A percentile compares a stretch with the other conserved stretches of the same genome.
Evolutionary conservation across 2,113 vertebrate genomes (phyloP).

Genomic region (Rissa tridactyla): DNA sequence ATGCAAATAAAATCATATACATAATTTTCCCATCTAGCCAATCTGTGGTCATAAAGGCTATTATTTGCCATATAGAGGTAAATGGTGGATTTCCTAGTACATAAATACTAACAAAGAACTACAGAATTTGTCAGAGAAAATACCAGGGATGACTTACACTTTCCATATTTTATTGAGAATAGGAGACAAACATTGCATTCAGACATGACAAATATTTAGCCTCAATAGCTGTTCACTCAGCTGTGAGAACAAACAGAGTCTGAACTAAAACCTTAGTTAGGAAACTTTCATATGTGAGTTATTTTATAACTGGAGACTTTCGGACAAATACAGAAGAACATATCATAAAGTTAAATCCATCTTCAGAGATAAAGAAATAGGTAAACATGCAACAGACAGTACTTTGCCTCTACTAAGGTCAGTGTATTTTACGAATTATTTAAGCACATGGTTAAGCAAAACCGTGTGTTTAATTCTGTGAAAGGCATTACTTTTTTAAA

Average conservation of each 20-base stretch:
- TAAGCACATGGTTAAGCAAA: neutral
- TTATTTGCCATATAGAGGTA: neutral
- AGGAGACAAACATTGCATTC: neutral
- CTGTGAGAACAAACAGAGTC: constrained; percentile 40
- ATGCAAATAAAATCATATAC: neutral
- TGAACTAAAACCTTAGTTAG: constrained; percentile 28
- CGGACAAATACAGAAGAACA: neutral
- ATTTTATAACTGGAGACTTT: neutral
- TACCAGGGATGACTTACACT: constrained; percentile 4
- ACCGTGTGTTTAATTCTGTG: neutral
- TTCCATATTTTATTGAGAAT: constrained; percentile 33
- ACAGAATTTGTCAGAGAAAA: neutral
- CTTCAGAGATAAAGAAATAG: neutral
- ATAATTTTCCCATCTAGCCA: neutral
- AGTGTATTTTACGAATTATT: neutral
- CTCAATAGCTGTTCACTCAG: constrained; percentile 30
- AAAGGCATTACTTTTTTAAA: neutral
- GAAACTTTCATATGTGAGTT: neutral
- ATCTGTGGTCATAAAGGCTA: neutral
- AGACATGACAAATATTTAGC: constrained; percentile 44
- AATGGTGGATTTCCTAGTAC: neutral
- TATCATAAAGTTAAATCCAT: neutral
- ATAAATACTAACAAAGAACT: neutral
- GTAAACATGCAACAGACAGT: neutral
- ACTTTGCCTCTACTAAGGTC: neutral